A percentile compares a stretch with the other conserved stretches of the same genome.
Conservation (phyloP, 1,140 invertebrate genomes). For the Ladona fulva region DNA sequence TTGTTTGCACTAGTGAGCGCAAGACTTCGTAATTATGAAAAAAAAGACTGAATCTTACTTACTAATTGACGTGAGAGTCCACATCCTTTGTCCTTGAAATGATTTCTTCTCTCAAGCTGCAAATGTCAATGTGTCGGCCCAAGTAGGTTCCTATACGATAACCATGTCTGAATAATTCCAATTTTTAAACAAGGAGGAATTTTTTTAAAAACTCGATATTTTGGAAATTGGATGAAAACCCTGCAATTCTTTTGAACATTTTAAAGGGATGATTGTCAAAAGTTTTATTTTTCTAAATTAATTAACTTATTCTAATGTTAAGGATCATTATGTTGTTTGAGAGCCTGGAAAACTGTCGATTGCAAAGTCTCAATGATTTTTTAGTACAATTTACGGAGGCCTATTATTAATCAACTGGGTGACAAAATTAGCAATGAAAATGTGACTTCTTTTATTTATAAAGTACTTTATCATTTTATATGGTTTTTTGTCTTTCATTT, state of each 20-base stretch:
- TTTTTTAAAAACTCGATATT: slow-evolving; percentile 2
- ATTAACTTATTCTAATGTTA: slow-evolving; percentile 11
- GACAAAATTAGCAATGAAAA: background rate
- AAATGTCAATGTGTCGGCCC: background rate
- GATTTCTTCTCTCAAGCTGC: slow-evolving; percentile 4
- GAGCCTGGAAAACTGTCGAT: background rate
- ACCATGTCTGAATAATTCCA: background rate
- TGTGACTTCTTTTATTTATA: background rate
- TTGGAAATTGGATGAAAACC: background rate
- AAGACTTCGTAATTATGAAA: slow-evolving; percentile 10
- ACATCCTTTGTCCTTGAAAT: slow-evolving; percentile 1
- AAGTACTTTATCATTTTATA: background rate
- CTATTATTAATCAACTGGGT: background rate
- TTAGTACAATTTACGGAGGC: background rate
- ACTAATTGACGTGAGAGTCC: background rate
- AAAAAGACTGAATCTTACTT: slow-evolving; percentile 7
- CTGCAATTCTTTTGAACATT: background rate
- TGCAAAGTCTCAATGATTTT: background rate
- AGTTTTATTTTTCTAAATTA: slow-evolving; percentile 11
- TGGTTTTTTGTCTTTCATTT: background rate
- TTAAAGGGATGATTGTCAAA: background rate
- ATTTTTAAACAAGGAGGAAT: background rate
- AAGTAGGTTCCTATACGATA: slow-evolving; percentile 5
- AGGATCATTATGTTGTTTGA: slow-evolving; percentile 2
- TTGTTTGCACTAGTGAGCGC: slow-evolving; percentile 3